Percentiles rank a stretch among this genome's conserved stretches.
Evolutionary conservation across 2,888 invertebrate species (phyloP).

Genomic region (Pimpla rufipes): DNA sequence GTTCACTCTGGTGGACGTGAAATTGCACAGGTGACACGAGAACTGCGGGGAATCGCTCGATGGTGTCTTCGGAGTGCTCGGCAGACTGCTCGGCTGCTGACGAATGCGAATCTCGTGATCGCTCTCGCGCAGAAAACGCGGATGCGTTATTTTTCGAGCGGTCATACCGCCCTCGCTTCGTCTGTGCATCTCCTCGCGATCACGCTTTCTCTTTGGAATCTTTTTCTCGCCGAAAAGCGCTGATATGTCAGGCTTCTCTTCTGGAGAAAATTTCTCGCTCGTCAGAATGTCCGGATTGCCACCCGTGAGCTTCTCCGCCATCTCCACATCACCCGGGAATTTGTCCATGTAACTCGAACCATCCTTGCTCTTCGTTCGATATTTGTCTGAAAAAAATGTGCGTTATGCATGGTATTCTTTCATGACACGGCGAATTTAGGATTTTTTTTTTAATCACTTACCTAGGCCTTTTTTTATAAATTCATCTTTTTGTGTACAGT

Average conservation of each 20-base stretch:
- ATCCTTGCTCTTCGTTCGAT: constrained; percentile 88
- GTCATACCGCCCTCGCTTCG: constrained; percentile 74
- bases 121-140: constrained; percentile 85
- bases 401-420: neutral
- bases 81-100: constrained; percentile 85
- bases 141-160: constrained; percentile 85
- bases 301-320: constrained; percentile 90
- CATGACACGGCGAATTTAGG: neutral
- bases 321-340: constrained; percentile 91
- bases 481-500: constrained; percentile 92
- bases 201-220: constrained; percentile 81
- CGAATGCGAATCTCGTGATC: constrained; percentile 89
- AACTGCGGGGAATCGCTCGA: constrained; percentile 83
- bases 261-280: constrained; percentile 87
- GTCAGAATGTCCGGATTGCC: constrained; percentile 91
- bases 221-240: constrained; percentile 87
- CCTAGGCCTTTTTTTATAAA: constrained; percentile 94
- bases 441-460: constrained; percentile 85
- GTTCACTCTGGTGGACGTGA: constrained; percentile 90
- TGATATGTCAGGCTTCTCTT: constrained; percentile 86
- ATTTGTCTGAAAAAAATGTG: constrained; percentile 86
- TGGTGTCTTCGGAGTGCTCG: constrained; percentile 74
- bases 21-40: constrained; percentile 89
- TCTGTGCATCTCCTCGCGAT: constrained; percentile 75
- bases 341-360: constrained; percentile 89